These are phyloP conservation scores for Campylorhamphus procurvoides DNA, from an alignment of 2,113 vertebrate genomes.

Conservation along the genomic window DNA sequence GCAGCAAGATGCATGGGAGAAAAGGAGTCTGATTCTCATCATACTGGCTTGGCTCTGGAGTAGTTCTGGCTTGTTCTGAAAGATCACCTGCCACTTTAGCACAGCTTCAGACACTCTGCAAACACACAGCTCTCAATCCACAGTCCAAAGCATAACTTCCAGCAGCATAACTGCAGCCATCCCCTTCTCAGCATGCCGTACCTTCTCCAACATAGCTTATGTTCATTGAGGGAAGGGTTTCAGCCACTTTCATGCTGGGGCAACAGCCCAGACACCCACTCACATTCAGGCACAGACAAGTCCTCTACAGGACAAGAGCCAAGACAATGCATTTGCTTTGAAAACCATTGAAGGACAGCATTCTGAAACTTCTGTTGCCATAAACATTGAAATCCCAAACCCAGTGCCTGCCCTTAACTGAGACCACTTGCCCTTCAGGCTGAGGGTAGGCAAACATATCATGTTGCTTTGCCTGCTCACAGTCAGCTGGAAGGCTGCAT, in stretches of 20 bases:
- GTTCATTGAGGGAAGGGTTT: not conserved
- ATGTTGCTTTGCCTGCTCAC: not conserved
- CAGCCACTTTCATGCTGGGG: not conserved
- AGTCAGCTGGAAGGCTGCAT: not conserved
- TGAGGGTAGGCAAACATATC: not conserved
- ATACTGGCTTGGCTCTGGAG: not conserved
- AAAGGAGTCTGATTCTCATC: not conserved
- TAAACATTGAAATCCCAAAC: not conserved
- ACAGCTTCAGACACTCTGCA: not conserved
- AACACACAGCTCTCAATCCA: not conserved
- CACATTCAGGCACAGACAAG: not conserved
- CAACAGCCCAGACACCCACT: not conserved
- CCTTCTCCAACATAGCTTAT: not conserved
- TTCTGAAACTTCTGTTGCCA: conserved; percentile 8
- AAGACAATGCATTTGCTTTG: not conserved
- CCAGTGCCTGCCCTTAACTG: not conserved
- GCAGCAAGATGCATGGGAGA: not conserved
- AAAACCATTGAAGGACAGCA: not conserved
- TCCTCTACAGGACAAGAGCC: not conserved
- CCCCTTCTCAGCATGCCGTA: not conserved
- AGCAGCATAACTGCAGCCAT: not conserved
- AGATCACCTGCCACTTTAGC: not conserved
- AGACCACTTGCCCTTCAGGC: conserved; percentile 26
- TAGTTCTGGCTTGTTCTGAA: not conserved
- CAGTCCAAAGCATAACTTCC: not conserved